Evolutionary conservation across 2,888 invertebrate genomes (phyloP), one percentile per base, ranked within the genome.

Genomic region (Tipula helvola): DNA sequence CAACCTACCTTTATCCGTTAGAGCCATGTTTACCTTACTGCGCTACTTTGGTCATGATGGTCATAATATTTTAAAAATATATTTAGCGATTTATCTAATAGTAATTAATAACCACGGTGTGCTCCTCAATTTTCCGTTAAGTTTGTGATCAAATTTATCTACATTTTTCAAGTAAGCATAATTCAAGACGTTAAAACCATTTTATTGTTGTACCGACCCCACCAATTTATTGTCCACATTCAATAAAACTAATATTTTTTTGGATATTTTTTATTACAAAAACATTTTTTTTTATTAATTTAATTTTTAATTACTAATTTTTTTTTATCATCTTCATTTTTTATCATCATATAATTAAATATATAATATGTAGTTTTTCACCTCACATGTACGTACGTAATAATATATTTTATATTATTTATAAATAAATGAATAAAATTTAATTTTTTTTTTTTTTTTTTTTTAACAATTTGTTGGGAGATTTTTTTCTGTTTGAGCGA

Each of bases 231-330:
- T 39, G 5, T 39, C 39, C 39, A 39, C 28, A 39, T 39, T 7
- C 0, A 44, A 44, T 44, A 44, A 44, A 44, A 52, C 8, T 71
- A 71, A 52, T 10, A 28, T 28, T 28, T 71, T 28, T 71, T 71
- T 71, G 71, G 71, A 71, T 71, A 71, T 71, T 71, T 71, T 71
- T 71, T 71, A 71, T 71, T 71, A 71, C 71, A 71, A 71, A 71
- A 71, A 71, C 71, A 71, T 71, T 71, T 71, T 71, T 39, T 5
- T 71, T 28, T 57, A 57, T 71, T 71, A 71, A 18, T 71, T 71
- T 71, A 71, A 18, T 71, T 28, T 28, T 71, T 71, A 71, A 71
- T 28, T 71, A 71, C 71, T 71, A 71, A 71, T 52, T 52, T 52
- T 52, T 52, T 39, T 39, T 39, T 39, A 39, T 57, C 52, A 57